Conservation (phyloP, 2,797 vertebrate genomes). For the Masticophis lateralis region DNA sequence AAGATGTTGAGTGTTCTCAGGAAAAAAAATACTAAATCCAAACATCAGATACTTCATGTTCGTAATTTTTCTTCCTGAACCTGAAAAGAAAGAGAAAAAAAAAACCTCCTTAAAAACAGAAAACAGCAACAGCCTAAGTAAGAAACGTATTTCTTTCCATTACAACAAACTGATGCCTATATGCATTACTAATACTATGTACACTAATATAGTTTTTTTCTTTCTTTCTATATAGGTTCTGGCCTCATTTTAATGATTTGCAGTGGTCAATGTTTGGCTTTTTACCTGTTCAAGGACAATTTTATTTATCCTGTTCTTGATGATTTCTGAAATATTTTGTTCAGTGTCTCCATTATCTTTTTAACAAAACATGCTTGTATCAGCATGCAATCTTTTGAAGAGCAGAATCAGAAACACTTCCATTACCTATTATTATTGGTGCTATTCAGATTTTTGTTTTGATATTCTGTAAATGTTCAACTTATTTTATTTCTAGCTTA, state of each 20-base stretch:
- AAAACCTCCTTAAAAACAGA: not conserved
- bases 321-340: conserved; percentile 63
- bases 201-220: conserved; percentile 16
- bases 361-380: not conserved
- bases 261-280: conserved; percentile 84
- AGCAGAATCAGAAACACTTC: conserved; percentile 22
- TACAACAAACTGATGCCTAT: not conserved
- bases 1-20: not conserved
- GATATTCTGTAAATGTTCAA: not conserved
- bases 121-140: not conserved
- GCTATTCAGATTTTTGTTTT: not conserved
- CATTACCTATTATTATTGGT: not conserved
- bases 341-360: not conserved
- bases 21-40: not conserved
- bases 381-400: not conserved
- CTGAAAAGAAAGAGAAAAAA: not conserved
- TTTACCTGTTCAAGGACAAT: conserved; percentile 85
- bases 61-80: not conserved
- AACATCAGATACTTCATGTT: not conserved
- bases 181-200: not conserved
- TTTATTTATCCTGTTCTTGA: conserved; percentile 82
- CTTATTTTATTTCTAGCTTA: not conserved
- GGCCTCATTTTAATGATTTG: conserved; percentile 87
- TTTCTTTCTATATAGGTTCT: conserved; percentile 74
- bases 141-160: not conserved